Evolutionary conservation across 2,113 vertebrate genomes (phyloP).

Genomic region (Peromyscus leucopus): DNA sequence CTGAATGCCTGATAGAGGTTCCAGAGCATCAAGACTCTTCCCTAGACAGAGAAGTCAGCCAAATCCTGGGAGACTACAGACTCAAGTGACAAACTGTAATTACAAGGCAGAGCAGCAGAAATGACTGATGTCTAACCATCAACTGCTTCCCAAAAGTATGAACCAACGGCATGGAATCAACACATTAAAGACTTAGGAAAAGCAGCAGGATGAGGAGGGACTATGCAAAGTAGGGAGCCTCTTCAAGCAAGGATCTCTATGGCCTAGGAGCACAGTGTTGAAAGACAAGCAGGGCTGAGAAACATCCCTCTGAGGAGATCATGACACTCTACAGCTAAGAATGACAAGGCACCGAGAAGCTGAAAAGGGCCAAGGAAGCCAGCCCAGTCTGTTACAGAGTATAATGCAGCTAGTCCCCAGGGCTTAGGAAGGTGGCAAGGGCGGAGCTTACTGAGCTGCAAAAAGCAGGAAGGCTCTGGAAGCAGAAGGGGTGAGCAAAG

Average conservation of each 20-base stretch:
- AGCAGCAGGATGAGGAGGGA: background rate
- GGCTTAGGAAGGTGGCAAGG: background rate
- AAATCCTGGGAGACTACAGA: background rate
- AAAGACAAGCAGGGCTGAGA: background rate
- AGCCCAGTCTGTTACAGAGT: background rate
- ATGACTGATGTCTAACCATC: background rate
- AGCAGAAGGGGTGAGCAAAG: background rate
- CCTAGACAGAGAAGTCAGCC: background rate
- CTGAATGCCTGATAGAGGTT: background rate
- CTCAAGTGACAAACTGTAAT: background rate
- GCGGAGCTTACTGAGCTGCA: background rate
- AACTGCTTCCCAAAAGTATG: background rate
- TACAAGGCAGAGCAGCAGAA: background rate
- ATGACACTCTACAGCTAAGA: background rate
- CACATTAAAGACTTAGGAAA: background rate
- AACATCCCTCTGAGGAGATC: background rate
- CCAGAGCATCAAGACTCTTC: background rate
- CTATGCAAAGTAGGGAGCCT: too few relatives aligned
- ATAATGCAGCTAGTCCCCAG: background rate
- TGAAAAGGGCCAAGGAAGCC: background rate
- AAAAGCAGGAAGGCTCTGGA: background rate
- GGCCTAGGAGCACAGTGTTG: background rate
- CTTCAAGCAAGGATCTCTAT: background rate
- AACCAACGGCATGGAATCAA: background rate
- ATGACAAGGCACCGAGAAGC: background rate